phyloP scores from a whole-genome alignment of 2,888 invertebrate species.

The Lithophane socia region DNA sequence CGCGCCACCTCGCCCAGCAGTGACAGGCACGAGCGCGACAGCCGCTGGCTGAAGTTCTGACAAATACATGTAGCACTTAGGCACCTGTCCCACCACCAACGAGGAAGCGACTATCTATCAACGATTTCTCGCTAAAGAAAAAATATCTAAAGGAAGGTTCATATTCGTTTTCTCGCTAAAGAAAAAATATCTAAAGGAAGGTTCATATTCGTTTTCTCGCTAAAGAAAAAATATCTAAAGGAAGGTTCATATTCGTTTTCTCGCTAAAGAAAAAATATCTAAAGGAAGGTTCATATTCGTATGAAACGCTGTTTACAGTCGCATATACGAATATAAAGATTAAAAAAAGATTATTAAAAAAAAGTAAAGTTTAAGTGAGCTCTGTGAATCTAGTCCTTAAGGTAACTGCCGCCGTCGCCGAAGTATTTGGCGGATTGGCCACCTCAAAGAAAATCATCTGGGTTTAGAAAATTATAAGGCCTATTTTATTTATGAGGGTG shows the following conservation, averaged over 20 bases:
- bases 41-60: slow-evolving; percentile 88
- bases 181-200: neutral
- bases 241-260: neutral
- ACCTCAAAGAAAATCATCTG: neutral
- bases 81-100: neutral
- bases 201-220: neutral
- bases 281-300: neutral
- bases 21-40: slow-evolving; percentile 86
- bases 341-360: neutral
- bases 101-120: neutral
- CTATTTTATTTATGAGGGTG: neutral
- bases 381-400: neutral
- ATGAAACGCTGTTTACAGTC: slow-evolving; percentile 1
- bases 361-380: neutral
- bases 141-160: neutral
- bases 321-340: neutral
- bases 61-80: slow-evolving; percentile 4
- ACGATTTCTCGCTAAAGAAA: neutral
- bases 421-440: neutral
- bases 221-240: neutral
- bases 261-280: neutral
- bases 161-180: neutral
- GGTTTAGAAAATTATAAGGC: neutral
- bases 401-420: neutral
- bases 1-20: slow-evolving; percentile 86